phyloP scores from a whole-genome alignment of 2,888 invertebrate species.

The Leucophenga maculata region DNA sequence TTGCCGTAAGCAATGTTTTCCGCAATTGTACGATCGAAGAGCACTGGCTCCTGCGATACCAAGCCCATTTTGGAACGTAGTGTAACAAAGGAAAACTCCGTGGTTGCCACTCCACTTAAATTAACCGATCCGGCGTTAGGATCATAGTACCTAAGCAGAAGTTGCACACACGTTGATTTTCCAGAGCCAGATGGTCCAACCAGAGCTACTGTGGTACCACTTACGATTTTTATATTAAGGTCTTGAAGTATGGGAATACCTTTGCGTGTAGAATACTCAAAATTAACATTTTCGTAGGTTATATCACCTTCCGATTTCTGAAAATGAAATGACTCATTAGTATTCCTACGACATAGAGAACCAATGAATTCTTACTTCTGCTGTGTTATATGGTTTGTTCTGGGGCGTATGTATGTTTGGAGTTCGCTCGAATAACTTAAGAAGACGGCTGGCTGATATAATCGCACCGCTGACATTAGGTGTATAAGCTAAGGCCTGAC shows the following conservation, averaged over 20 bases:
- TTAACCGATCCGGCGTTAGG: conserved; percentile 78
- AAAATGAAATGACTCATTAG: conserved; percentile 17
- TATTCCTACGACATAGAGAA: neutral
- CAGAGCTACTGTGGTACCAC: conserved; percentile 82
- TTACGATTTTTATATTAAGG: conserved; percentile 78
- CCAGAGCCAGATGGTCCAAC: conserved; percentile 87
- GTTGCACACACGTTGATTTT: conserved; percentile 86
- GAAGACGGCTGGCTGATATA: conserved; percentile 80
- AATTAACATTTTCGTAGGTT: conserved; percentile 79
- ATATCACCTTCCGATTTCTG: conserved; percentile 81
- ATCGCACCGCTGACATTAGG: conserved; percentile 84
- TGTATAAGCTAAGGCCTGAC: conserved; percentile 83
- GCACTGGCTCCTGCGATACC: conserved; percentile 88
- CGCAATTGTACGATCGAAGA: conserved; percentile 86
- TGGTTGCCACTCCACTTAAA: conserved; percentile 75
- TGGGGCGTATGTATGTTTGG: conserved; percentile 75
- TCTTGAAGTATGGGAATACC: conserved; percentile 83
- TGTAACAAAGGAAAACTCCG: conserved; percentile 78
- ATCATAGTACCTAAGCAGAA: conserved; percentile 86
- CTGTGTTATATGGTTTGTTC: conserved; percentile 65
- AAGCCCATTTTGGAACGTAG: conserved; percentile 84
- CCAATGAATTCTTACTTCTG: conserved; percentile 51
- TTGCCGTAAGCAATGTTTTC: conserved; percentile 93
- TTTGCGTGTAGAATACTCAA: conserved; percentile 87
- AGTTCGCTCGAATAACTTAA: conserved; percentile 76